Percentiles rank a stretch among this genome's conserved stretches.
Evolutionary conservation across 2,113 vertebrate species (phyloP).

Genomic region (Thamnaconus septentrionalis): DNA sequence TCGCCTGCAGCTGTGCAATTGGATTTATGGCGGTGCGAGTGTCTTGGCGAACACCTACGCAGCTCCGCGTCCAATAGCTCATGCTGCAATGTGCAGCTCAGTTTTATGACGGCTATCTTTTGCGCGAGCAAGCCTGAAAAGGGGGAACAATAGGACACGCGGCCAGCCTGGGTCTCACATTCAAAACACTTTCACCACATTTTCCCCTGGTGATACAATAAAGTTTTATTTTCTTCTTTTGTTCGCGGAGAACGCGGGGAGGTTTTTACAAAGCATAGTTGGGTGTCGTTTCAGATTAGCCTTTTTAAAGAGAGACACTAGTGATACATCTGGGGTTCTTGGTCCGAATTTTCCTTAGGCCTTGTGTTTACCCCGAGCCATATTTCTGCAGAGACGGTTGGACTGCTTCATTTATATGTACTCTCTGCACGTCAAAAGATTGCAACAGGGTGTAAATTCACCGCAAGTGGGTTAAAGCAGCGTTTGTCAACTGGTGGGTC

Average conservation of each 20-base stretch:
- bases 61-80: slow-evolving; percentile 1
- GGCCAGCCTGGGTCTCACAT: too few species aligned
- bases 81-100: slow-evolving; percentile 32
- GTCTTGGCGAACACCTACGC: too few species aligned
- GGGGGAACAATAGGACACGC: slow-evolving; percentile 6
- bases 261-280: neutral
- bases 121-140: slow-evolving; percentile 37
- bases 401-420: too few species aligned
- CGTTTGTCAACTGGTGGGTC: too few species aligned
- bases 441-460: slow-evolving; percentile 12
- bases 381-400: too few species aligned
- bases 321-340: slow-evolving; percentile 4
- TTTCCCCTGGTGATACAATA: too few species aligned
- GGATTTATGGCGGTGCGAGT: too few species aligned
- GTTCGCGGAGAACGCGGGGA: too few species aligned
- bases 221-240: too few species aligned
- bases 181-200: too few species aligned
- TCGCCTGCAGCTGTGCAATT: too few species aligned
- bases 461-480: slow-evolving; percentile 9
- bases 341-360: neutral
- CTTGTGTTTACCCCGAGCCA: neutral
- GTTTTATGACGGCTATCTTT: slow-evolving; percentile 52
- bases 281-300: neutral
- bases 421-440: too few species aligned
- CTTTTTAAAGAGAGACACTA: slow-evolving; percentile 16